phyloP scores from a whole-genome alignment of 2,888 invertebrate genomes.

The Elegia similella region DNA sequence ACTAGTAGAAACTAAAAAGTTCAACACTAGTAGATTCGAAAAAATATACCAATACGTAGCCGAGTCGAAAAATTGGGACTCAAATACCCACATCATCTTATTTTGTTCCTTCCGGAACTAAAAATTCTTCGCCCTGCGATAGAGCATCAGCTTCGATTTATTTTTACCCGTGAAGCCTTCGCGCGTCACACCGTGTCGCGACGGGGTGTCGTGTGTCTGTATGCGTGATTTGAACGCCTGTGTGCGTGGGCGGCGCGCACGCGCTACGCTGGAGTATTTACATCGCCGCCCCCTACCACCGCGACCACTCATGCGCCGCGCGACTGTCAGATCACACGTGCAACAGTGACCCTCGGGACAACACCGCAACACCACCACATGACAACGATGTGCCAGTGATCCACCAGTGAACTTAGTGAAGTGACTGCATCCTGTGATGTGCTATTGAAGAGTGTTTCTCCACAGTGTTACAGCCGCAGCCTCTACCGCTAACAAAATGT shows the following conservation, averaged over 20 bases:
- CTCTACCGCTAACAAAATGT: slow-evolving; percentile 74
- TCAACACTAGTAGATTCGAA: too few species aligned
- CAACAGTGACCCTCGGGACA: slow-evolving; percentile 56
- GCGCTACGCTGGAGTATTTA: slow-evolving; percentile 75
- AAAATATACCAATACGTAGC: too few species aligned
- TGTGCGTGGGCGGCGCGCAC: slow-evolving; percentile 67
- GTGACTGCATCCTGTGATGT: slow-evolving; percentile 71
- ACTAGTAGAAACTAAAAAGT: too few species aligned
- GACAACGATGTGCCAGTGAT: slow-evolving; percentile 72
- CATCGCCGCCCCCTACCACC: slow-evolving; percentile 78
- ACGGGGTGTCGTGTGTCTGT: slow-evolving; percentile 34
- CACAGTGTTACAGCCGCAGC: slow-evolving; percentile 70
- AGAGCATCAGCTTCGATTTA: slow-evolving; percentile 28
- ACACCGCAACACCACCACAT: slow-evolving; percentile 43
- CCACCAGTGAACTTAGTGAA: slow-evolving; percentile 65
- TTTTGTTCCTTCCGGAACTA: not conserved
- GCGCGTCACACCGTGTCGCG: slow-evolving; percentile 37
- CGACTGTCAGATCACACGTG: slow-evolving; percentile 74
- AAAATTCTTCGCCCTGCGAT: not conserved
- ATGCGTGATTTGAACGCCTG: slow-evolving; percentile 38
- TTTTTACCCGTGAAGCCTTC: slow-evolving; percentile 16
- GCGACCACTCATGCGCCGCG: slow-evolving; percentile 77
- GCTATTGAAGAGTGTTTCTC: slow-evolving; percentile 56
- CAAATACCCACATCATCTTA: not conserved
- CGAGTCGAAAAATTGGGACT: not conserved